Percentiles rank a stretch among this genome's conserved stretches.
Evolutionary conservation across 2,797 vertebrate genomes (phyloP).

Genomic region (Acrossocheilus fasciatus): DNA sequence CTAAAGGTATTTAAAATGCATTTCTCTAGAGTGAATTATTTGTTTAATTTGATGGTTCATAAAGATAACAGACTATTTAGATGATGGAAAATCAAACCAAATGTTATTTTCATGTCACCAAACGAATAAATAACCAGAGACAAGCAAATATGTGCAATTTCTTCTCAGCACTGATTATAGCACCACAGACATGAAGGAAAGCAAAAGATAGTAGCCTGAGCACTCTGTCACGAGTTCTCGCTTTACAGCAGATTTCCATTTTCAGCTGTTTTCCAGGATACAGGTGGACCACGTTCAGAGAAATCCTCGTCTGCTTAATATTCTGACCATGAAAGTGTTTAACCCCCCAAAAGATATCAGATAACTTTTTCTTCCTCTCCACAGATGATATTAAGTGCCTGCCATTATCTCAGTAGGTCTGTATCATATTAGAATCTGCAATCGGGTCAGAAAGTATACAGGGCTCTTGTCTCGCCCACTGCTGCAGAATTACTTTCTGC

Average conservation of each 20-base stretch:
- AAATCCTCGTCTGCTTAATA: conserved; percentile 84
- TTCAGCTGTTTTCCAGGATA: conserved; percentile 35
- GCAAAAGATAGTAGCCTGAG: not conserved
- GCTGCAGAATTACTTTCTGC: conserved; percentile 98
- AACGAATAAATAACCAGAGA: not conserved
- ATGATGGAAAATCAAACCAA: not conserved
- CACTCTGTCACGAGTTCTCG: conserved; percentile 24
- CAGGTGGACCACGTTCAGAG: conserved; percentile 61
- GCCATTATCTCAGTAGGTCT: conserved; percentile 99
- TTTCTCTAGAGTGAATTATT: not conserved
- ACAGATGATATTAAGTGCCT: conserved; percentile 97
- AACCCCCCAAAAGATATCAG: conserved; percentile 98
- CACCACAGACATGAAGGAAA: not conserved
- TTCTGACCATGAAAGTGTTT: conserved; percentile 92
- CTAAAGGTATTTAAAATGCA: not conserved
- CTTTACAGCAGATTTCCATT: conserved; percentile 45
- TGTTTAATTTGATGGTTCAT: conserved; percentile 2
- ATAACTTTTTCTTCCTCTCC: conserved; percentile 93
- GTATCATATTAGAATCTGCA: conserved; percentile 99
- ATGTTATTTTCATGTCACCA: not conserved
- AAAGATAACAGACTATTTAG: not conserved
- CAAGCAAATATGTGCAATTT: not conserved
- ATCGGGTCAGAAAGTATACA: conserved; percentile 94
- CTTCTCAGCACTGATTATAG: not conserved
- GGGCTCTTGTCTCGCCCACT: conserved; percentile 91